Base-by-base conservation (phyloP, 2,113 vertebrate genomes). In the Pseudopipra pipra region DNA sequence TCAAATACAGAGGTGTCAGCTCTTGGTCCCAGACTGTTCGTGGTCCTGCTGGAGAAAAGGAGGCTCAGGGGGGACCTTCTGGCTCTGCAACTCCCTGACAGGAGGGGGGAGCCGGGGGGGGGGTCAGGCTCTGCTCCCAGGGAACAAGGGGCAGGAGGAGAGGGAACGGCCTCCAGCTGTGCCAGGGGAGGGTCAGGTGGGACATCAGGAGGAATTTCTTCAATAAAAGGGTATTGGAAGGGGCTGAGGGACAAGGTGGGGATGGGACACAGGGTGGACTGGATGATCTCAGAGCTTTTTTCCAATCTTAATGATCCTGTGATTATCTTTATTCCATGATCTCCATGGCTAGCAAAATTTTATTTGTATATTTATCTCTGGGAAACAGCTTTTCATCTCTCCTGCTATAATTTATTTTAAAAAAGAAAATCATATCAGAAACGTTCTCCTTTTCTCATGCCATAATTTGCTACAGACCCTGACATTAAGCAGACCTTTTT, bases 241-340 rank as follows among this genome's bases (percentile, higher is more conserved):
- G 39, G 39, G 10, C 39, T 39, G 39, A 39, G 17, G 27, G 23
- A 46, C 24, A 41, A 6, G 28, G 24, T 25, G 39, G 17, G 6
- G 0, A 46, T 23, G 0, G 0, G 39, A 5, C 39, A 39, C 39
- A 70, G 27, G 5, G 31, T 3, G 52, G 3, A 17, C 13, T 55
- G 14, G 6, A 5, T 27, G n/a, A 7, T 14, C 47, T 41, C 35
- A 14, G 30, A 70, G 63, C 3, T 27, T 17, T 33, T 77, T 62
- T 63, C 35, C 35, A 35, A 8, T 12, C 9, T 33, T 19, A 12
- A 7, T 43, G 14, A 31, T 14, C 19, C 37, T 62, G 3, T 30
- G 12, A 63, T 21, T 37, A n/a, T 54, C 14, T 55, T 47, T 31
- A 14, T 70, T 49, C 30, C 47, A 2, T 62, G 24, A 55, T 46